These are phyloP conservation scores for Gari tellinella DNA, from an alignment of 2,888 invertebrate species.

Conservation along the genomic window DNA sequence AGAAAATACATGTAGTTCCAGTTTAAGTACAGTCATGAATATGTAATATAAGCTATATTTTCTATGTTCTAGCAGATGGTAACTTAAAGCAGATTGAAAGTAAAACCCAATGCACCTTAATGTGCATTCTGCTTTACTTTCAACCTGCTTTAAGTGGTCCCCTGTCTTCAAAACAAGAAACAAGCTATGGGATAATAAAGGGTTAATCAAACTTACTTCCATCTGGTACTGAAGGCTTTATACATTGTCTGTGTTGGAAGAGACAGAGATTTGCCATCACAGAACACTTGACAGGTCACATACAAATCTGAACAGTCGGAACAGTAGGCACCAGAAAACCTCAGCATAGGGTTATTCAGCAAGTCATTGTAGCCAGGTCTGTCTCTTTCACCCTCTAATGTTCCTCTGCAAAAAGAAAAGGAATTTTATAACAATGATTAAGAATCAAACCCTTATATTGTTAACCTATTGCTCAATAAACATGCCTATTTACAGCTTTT, in stretches of 20 bases:
- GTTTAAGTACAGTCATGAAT: no score
- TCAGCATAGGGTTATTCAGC: constrained; percentile 93
- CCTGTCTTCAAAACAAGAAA: no score
- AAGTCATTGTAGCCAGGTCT: constrained; percentile 95
- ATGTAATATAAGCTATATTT: no score
- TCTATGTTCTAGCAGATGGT: no score
- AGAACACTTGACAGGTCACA: constrained; percentile 93
- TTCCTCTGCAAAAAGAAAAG: constrained; percentile 88
- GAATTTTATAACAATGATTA: not conserved
- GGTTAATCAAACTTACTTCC: constrained; percentile 90
- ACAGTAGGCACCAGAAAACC: constrained; percentile 95
- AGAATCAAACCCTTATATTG: not conserved
- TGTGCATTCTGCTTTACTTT: no score
- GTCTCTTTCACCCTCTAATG: constrained; percentile 94
- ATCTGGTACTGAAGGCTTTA: constrained; percentile 95
- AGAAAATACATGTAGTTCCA: no score
- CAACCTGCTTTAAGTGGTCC: no score
- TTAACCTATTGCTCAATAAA: not conserved
- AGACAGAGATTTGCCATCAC: constrained; percentile 92
- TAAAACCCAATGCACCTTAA: no score
- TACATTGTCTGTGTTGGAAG: constrained; percentile 95
- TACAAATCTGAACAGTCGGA: constrained; percentile 94
- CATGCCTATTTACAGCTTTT: no score
- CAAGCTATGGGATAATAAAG: no score
- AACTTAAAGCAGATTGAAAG: no score